phyloP scores from a whole-genome alignment of 1,140 invertebrate genomes.

The Homalodisca vitripennis region DNA sequence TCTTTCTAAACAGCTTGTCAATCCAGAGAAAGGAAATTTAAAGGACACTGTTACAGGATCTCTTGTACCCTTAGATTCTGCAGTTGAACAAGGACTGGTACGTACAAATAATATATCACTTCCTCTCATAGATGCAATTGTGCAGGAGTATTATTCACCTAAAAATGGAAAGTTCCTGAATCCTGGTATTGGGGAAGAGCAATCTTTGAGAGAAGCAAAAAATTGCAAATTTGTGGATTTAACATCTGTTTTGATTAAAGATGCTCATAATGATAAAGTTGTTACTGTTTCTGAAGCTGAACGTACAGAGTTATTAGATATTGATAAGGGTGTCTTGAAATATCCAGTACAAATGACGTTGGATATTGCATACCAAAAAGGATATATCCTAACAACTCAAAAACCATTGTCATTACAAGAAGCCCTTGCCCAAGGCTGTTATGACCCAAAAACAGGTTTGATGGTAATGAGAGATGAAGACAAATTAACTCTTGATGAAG shows the following conservation, averaged over 20 bases:
- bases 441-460: slow-evolving; percentile 60
- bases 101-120: slow-evolving; percentile 67
- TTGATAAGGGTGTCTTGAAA: slow-evolving; percentile 63
- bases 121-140: slow-evolving; percentile 71
- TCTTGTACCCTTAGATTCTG: slow-evolving; percentile 65
- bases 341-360: slow-evolving; percentile 66
- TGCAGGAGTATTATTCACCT: slow-evolving; percentile 75
- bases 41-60: slow-evolving; percentile 65
- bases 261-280: slow-evolving; percentile 66
- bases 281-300: slow-evolving; percentile 68
- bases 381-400: slow-evolving; percentile 69
- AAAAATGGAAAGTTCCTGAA: slow-evolving; percentile 76
- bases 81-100: slow-evolving; percentile 66
- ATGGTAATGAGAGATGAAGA: slow-evolving; percentile 65
- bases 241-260: slow-evolving; percentile 67
- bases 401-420: slow-evolving; percentile 83
- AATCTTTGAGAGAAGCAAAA: slow-evolving; percentile 71
- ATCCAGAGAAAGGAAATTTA: slow-evolving; percentile 64
- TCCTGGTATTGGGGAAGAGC: slow-evolving; percentile 71
- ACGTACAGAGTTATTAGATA: slow-evolving; percentile 66
- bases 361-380: slow-evolving; percentile 74
- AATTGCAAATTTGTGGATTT: slow-evolving; percentile 69
- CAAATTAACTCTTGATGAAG: slow-evolving; percentile 73
- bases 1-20: slow-evolving; percentile 64
- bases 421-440: slow-evolving; percentile 78